Evolutionary conservation across 2,888 invertebrate genomes (phyloP).

Genomic region (Ctena decussata): DNA sequence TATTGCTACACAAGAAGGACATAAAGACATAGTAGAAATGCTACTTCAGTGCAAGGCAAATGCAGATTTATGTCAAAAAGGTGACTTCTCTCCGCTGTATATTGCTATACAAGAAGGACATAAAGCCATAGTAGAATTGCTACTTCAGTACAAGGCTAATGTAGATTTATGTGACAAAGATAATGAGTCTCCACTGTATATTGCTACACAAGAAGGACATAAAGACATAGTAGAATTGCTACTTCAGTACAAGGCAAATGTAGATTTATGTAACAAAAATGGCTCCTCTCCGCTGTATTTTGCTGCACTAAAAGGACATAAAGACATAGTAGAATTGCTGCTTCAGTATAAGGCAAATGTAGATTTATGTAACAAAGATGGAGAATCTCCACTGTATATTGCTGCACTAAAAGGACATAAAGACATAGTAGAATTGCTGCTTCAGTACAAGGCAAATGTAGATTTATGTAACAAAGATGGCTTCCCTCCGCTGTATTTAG

Average conservation of each 20-base stretch:
- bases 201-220: not conserved
- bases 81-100: not conserved
- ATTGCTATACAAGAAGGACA: not conserved
- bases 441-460: no score
- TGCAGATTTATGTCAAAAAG: not conserved
- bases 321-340: not conserved
- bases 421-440: no score
- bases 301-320: not conserved
- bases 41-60: not conserved
- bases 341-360: not conserved
- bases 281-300: not conserved
- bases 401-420: no score
- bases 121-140: not conserved
- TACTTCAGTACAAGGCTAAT: not conserved
- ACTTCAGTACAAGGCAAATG: not conserved
- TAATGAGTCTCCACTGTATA: not conserved
- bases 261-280: not conserved
- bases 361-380: not conserved
- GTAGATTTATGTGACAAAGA: not conserved
- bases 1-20: not conserved
- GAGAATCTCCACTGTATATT: not conserved
- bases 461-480: no score
- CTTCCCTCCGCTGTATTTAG: no score
- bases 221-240: not conserved
- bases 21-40: not conserved